Base-by-base conservation (phyloP, 23 tunicate species). In the Corella eumyota region DNA sequence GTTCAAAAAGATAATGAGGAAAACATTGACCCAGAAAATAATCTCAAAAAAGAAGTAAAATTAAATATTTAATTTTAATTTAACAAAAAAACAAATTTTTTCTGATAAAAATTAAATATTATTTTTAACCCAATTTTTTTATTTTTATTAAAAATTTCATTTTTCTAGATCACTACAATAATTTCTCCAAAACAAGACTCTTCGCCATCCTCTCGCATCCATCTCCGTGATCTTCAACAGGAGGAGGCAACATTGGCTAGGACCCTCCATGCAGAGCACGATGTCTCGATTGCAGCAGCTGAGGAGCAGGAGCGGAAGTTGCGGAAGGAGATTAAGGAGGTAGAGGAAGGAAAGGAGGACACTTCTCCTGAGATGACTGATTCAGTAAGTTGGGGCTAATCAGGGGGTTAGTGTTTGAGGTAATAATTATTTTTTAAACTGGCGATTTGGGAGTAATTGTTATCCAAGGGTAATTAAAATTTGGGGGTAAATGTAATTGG, bases 231-330 rank as follows among this genome's bases (percentile, higher is more conserved):
- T 9, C 67, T 79, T 56, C 68, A 79, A 22, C 62, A 79, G 33
- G 67, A 62, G 23, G 82, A 36, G 15, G 82, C 71, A n/a, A 25
- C 60, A 6, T 34, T 75, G 13, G 82, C 82, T 5, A 45, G 52
- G 4, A 66, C 82, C 40, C 58, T 75, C 3, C 56, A 54, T 23
- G 82, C 51, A 17, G 79, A 76, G 34, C 96, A 88, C 54, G 75
- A 78, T 23, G 96, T 75, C 3, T 74, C 82, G 50, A 88, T 88
- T 28, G 81, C 83, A 3, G 96, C 68, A 0, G 96, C 88, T 0
- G 96, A 88, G 53, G 70, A 88, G 68, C 76, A 64, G 67, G 96
- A 88, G 52, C 77, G 85, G 21, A 81, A 88, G 45, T 59, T 88
- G 32, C 59, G 68, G 63, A 59, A 78, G 47, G 81, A 88, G 47